Conservation (phyloP, 2,113 vertebrate species). For the Tamias sibiricus region DNA sequence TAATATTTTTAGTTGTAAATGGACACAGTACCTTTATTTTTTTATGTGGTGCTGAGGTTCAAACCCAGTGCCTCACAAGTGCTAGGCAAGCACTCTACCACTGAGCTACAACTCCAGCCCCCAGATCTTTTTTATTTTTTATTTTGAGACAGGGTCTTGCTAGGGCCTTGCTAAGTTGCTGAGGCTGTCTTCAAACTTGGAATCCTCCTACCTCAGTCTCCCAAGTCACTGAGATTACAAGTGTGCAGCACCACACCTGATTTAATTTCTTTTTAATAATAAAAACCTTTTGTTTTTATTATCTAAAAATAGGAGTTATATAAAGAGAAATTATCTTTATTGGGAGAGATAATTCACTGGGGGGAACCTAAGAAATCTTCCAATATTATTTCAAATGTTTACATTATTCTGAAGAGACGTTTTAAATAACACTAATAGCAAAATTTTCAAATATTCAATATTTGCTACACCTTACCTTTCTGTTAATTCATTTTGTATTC, state of each 20-base stretch:
- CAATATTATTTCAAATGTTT: constrained; percentile 45
- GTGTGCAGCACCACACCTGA: too few relatives aligned
- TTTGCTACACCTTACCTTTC: not conserved
- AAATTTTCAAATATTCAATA: not conserved
- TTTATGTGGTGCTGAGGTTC: too few relatives aligned
- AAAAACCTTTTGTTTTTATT: constrained; percentile 22
- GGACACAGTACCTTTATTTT: too few relatives aligned
- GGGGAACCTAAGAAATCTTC: not conserved
- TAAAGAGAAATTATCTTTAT: constrained; percentile 17
- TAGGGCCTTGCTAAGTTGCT: too few relatives aligned
- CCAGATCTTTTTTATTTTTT: not conserved
- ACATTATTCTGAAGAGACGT: constrained; percentile 1
- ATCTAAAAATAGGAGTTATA: not conserved
- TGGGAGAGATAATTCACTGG: not conserved
- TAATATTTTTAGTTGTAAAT: too few relatives aligned
- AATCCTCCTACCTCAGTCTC: too few relatives aligned
- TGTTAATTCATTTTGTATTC: constrained; percentile 8
- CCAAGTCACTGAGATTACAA: too few relatives aligned
- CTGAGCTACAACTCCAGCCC: too few relatives aligned
- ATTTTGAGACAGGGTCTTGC: too few relatives aligned
- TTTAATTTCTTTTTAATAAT: constrained; percentile 3
- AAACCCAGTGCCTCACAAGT: too few relatives aligned
- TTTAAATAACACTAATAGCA: not conserved
- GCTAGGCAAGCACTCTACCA: too few relatives aligned
- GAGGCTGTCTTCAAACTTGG: too few relatives aligned